Evolutionary conservation across 23 tunicate genomes (phyloP), one percentile per base, ranked within the genome.

Genomic region (Clavelina lepadiformis): DNA sequence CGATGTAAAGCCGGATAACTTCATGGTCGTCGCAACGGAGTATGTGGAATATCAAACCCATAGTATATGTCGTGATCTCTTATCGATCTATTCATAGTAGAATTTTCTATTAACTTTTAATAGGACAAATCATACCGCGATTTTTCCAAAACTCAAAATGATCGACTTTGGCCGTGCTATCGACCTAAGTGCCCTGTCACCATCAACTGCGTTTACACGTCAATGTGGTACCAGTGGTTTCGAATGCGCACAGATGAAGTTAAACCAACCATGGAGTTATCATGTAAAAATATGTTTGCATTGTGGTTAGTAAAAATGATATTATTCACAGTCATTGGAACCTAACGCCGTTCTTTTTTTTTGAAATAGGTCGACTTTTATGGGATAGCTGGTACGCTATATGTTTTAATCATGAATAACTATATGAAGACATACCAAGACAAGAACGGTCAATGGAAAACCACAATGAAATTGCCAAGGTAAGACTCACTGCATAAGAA

Each of bases 1-100:
- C 21, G 96, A 88, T 69, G 52, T 88, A 15, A 88, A 88, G 35
- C 96, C 96, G 13, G 96, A 88, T 58, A 88, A 88, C 49, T 74
- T 88, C 33, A 61, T 88, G 60, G 61, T 88, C 13, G 68, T 73
- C n/a, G n/a, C n/a, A n/a, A n/a, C n/a, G n/a, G n/a, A n/a, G n/a
- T n/a, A 20, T 25, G 8, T n/a, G n/a, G n/a, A n/a, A n/a, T n/a
- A n/a, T n/a, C n/a, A n/a, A n/a, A n/a, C n/a, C n/a, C n/a, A n/a
- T n/a, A n/a, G n/a, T n/a, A n/a, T n/a, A n/a, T n/a, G n/a, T n/a
- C n/a, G n/a, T n/a, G n/a, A n/a, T n/a, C n/a, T n/a, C n/a, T n/a
- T n/a, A n/a, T n/a, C n/a, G n/a, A n/a, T n/a, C n/a, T n/a, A n/a
- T n/a, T n/a, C n/a, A n/a, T n/a, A n/a, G n/a, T n/a, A n/a, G n/a